Evolutionary conservation across 2,888 invertebrate genomes (phyloP), one percentile per base, ranked within the genome.

Genomic region (Calephelis perditalis): DNA sequence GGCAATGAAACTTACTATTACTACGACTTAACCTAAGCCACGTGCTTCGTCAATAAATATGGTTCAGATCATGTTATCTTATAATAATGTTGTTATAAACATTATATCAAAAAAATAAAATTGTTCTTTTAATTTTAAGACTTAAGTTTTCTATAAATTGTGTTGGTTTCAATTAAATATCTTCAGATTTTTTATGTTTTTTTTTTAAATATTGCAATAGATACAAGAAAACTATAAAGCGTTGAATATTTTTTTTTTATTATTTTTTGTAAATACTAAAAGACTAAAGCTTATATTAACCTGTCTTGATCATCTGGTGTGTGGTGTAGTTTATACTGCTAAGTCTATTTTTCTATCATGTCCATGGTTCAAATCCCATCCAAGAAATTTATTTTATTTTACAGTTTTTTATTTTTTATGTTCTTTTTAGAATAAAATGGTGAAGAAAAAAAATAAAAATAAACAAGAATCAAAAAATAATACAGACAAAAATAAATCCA

Each of bases 341-440:
- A 9, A 12, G 26, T 12, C 57, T 58, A 54, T 40, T 9, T n/a
- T 26, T 12, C n/a, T 37, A 46, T 47, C 2, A 46, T 61, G 62
- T 63, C 58, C 62, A 63, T 60, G 67, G 69, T 67, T 68, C 68
- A 65, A 67, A 66, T 61, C 66, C 62, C 35, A 49, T 35, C 59
- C 7, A 7, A 26, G 8, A 35, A 59, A 37, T 11, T 52, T 58
- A 46, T 56, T 56, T 61, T 62, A 11, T 57, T 64, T 63, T 63
- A 54, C 54, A 47, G 44, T 10, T 4, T 49, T 58, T 61, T 59
- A 37, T 45, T 56, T 62, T 62, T 58, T 63, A 63, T 40, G 12
- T 55, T 15, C 1, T 40, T 60, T 66, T 35, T 66, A 54, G 54
- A 47, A 56, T 59, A 37, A 12, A 5, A 61, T 45, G 37, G 61